These are phyloP conservation scores for Ascaphus truei DNA, from an alignment of 2,113 vertebrate genomes.

Conservation along the genomic window DNA sequence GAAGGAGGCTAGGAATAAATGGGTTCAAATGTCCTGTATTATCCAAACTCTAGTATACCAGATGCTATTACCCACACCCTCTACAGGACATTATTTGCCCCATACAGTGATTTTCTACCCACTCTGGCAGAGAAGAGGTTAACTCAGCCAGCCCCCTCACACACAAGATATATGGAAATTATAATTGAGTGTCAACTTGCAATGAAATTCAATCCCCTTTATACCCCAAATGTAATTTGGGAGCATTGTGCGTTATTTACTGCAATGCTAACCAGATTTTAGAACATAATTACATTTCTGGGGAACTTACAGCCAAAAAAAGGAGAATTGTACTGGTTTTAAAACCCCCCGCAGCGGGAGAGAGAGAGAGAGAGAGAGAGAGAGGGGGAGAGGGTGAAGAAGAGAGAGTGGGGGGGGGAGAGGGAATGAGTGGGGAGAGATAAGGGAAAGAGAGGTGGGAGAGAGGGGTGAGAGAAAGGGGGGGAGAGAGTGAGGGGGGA, in stretches of 20 bases:
- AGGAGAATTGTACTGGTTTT: conserved; percentile 28
- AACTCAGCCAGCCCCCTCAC: conserved; percentile 2
- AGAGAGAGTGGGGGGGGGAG: neutral
- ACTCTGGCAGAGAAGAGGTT: conserved; percentile 12
- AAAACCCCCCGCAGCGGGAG: conserved; percentile 33
- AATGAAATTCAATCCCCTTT: conserved; percentile 62
- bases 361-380: neutral
- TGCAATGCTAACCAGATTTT: conserved; percentile 61
- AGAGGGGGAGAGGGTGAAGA: neutral
- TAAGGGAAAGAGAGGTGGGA: no score
- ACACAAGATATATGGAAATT: conserved; percentile 60
- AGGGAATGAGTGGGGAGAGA: neutral
- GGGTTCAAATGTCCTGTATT: neutral
- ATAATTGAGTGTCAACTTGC: conserved; percentile 66
- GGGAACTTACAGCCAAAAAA: conserved; percentile 50
- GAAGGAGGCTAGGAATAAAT: neutral
- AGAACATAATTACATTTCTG: conserved; percentile 58
- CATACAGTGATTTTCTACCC: neutral
- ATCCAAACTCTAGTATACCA: neutral
- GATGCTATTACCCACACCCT: neutral
- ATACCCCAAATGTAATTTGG: conserved; percentile 55
- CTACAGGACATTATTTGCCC: neutral
- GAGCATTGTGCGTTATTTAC: conserved; percentile 62
- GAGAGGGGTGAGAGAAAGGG: no score
- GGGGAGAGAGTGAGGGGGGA: no score